Conservation (phyloP, 2,888 invertebrate species). For the Xylota sylvarum region DNA sequence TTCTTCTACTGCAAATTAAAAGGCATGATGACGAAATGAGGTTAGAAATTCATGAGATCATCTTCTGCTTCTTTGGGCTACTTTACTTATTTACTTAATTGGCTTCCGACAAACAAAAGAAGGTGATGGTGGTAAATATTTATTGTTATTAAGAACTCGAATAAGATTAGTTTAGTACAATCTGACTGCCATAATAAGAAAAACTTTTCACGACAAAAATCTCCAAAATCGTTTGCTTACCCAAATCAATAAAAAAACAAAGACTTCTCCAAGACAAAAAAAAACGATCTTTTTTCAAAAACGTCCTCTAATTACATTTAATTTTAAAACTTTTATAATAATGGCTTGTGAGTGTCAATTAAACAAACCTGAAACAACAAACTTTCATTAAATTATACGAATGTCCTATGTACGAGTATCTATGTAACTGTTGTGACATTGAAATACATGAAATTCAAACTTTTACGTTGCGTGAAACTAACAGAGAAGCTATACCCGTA, state of each 20-base stretch:
- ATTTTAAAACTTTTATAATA: conserved; percentile 40
- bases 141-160: too few relatives aligned
- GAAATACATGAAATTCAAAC: conserved; percentile 43
- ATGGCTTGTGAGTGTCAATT: conserved; percentile 36
- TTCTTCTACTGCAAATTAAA: too few relatives aligned
- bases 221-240: neutral
- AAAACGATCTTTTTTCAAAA: neutral
- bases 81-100: too few relatives aligned
- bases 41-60: too few relatives aligned
- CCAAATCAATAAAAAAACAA: neutral
- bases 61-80: too few relatives aligned
- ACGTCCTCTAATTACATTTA: conserved; percentile 11
- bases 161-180: too few relatives aligned
- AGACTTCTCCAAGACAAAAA: neutral
- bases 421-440: neutral
- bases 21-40: too few relatives aligned
- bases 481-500: conserved; percentile 14
- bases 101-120: too few relatives aligned
- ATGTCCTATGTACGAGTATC: neutral
- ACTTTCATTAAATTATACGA: conserved; percentile 24
- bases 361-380: conserved; percentile 25
- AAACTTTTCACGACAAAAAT: too few relatives aligned
- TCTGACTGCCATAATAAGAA: too few relatives aligned
- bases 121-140: too few relatives aligned
- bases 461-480: conserved; percentile 34